Evolutionary conservation across 1,140 invertebrate species (phyloP), one percentile per base, ranked within the genome.

Genomic region (Panagrolaimus sp.): DNA sequence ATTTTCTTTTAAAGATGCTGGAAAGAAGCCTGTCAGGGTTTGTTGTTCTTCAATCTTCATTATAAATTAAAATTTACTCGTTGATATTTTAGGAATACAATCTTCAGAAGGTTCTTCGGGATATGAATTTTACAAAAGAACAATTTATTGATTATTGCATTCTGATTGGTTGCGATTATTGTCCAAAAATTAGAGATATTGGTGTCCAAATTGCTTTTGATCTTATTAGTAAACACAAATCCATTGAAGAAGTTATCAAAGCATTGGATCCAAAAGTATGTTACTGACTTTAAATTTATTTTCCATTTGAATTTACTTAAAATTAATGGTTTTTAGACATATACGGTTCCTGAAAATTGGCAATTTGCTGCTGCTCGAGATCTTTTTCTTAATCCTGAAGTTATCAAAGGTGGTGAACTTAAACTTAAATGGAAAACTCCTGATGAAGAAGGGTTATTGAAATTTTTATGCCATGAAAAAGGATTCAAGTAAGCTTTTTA

Each of bases 191-290:
- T 70, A 88, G 89, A 84, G 95, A 94, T 6, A 89, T 98, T 75
- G 96, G 96, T 0, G 94, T 94, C 0, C 98, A 98, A 84, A 87
- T 91, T 73, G 94, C 95, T 0, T 90, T 96, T 14, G 94, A 98
- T 69, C 86, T 98, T 2, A 94, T 98, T 43, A 89, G 88, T 75
- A 88, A 90, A 76, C 88, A 97, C 82, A 88, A 89, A 69, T 88
- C 84, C 43, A 89, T 98, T 43, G 94, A 98, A 76, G 89, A 88
- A n/a, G 90, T 98, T 47, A 65, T 98, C 1, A 88, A 92, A 72
- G 90, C 91, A 82, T 85, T 97, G 38, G 94, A 98, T 84, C 86
- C 79, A 0, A 90, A 90, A 68, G 83, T 84, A 71, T n/a, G 64
- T 48, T 2, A n/a, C 24, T 48, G n/a, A n/a, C n/a, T n/a, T n/a